Evolutionary conservation across 2,113 vertebrate genomes (phyloP).

Genomic region (Pangasianodon gigas): DNA sequence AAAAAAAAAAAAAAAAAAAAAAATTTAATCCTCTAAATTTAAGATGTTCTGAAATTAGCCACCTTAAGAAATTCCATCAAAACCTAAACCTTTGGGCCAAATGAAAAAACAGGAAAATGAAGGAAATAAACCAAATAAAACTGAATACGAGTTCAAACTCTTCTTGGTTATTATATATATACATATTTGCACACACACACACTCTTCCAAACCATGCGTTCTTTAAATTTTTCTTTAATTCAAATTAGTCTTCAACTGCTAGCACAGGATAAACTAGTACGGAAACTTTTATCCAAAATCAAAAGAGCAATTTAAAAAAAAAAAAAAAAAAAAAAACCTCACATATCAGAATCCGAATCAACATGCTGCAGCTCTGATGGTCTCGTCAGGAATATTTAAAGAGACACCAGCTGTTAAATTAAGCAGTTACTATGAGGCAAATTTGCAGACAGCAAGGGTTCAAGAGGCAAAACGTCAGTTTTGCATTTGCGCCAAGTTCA

Average conservation of each 20-base stretch:
- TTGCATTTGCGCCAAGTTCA: constrained; percentile 57
- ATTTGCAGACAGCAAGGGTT: constrained; percentile 57
- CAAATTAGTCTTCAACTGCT: not conserved
- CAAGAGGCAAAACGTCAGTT: constrained; percentile 56
- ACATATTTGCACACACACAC: not conserved
- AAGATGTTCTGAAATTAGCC: not conserved
- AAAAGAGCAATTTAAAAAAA: not conserved
- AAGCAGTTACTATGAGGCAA: constrained; percentile 47
- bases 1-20: too few species aligned
- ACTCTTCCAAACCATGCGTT: not conserved
- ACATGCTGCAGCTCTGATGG: not conserved
- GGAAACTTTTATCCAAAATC: not conserved
- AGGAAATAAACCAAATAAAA: not conserved
- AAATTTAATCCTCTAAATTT: too few species aligned
- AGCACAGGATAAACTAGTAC: not conserved
- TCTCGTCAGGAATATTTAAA: constrained; percentile 53
- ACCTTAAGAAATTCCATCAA: not conserved
- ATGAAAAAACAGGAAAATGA: not conserved
- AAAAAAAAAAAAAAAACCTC: not conserved
- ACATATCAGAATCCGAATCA: not conserved
- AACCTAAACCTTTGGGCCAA: not conserved
- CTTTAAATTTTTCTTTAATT: not conserved
- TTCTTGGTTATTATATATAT: not conserved
- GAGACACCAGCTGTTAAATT: constrained; percentile 50
- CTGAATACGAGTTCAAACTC: not conserved